Evolutionary conservation across 2,113 vertebrate genomes (phyloP).

Genomic region (human (Homo sapiens)): DNA sequence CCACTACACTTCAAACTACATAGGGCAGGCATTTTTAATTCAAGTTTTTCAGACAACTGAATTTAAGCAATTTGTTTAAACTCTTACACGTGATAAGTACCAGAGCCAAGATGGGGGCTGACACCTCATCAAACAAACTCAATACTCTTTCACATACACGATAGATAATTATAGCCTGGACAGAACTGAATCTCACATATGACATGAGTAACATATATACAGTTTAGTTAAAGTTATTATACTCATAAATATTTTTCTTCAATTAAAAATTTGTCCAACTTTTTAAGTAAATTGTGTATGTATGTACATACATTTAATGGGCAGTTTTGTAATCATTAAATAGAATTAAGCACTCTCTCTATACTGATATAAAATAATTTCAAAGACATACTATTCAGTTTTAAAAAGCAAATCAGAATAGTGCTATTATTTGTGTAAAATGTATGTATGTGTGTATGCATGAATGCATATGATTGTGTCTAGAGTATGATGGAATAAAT

Average conservation of each 20-base stretch:
- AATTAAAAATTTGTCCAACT: background rate
- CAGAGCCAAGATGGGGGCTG: background rate
- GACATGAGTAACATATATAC: background rate
- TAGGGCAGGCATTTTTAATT: background rate
- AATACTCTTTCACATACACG: background rate
- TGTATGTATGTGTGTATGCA: background rate
- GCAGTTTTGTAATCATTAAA: background rate
- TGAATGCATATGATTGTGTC: background rate
- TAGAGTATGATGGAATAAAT: background rate
- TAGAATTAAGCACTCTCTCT: background rate
- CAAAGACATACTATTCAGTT: background rate
- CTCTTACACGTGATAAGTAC: background rate
- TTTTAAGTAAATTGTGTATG: background rate
- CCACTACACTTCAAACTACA: background rate
- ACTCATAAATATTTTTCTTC: constrained; percentile 23
- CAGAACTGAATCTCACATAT: background rate
- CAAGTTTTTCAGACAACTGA: background rate
- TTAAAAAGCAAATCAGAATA: background rate
- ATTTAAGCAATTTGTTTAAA: background rate
- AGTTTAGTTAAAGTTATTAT: background rate
- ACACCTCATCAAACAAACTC: background rate
- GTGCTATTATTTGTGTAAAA: background rate
- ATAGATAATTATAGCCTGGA: background rate
- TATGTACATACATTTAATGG: background rate
- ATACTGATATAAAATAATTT: background rate